Base-by-base conservation (phyloP, 2,797 vertebrate species). In the Bucorvus abyssinicus region DNA sequence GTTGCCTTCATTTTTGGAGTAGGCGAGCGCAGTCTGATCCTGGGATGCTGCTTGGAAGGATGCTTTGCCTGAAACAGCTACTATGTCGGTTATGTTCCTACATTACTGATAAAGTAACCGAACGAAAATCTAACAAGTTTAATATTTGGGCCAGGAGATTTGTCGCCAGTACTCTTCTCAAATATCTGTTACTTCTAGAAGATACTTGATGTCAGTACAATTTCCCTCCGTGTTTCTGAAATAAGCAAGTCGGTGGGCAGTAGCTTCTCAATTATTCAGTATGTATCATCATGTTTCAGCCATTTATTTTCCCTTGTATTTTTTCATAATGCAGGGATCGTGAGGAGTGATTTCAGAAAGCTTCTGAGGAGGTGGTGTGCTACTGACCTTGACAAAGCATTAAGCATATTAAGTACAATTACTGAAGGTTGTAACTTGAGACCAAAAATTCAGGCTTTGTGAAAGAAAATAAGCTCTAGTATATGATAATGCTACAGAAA, bases 1-100 rank as follows among this genome's bases (percentile, higher is more conserved):
- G 92, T 84, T 94, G 75, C 84, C 94, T 93, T 94, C 70, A 87
- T 94, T 94, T 94, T 93, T 94, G 65, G 87, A 67, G 73, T 44
- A 94, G 76, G 82, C 79, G 91, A 75, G 82, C 16, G 6, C 80
- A 73, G 19, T 87, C 75, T 77, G 8, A 83, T 89, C 82, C 82
- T 75, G 65, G 34, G 75, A n/a, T 74, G 76, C 13, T 91, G 64
- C 89, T 67, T 94, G 42, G 61, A 70, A 85, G 79, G 42, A 52
- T 84, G 71, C 60, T 92, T 60, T 67, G 34, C 87, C 87, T 84
- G 50, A 69, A 81, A 79, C 65, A 78, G 30, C 50, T 84, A 42
- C 82, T 69, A 19, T 86, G 76, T 91, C 80, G 76, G 69, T 84
- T 81, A 73, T 50, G 38, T 55, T 49, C 32, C n/a, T 74, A 10